Conservation (phyloP, 2,888 invertebrate species). For the Hydropsyche betteni region DNA sequence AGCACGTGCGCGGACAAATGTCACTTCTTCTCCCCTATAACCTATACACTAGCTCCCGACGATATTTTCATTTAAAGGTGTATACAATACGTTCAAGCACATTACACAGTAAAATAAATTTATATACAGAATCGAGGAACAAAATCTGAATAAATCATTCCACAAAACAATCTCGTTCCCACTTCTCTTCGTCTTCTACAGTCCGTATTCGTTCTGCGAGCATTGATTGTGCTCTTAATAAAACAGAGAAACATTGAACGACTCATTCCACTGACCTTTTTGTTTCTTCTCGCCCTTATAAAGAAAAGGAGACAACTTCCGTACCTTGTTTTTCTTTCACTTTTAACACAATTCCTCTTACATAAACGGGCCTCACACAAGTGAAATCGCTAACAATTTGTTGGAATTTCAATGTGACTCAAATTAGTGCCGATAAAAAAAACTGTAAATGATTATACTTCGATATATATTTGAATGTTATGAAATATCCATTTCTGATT, state of each 20-base stretch:
- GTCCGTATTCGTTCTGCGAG: neutral
- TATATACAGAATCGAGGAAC: neutral
- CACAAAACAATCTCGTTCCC: neutral
- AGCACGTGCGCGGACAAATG: constrained; percentile 28
- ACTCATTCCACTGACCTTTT: neutral
- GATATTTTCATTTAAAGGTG: no score
- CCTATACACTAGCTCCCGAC: neutral
- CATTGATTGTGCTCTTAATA: constrained; percentile 33
- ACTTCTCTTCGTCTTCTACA: neutral
- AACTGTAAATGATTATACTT: no score
- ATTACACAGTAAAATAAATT: neutral
- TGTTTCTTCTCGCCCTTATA: no score
- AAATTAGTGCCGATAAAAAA: no score
- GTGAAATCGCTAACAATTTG: no score
- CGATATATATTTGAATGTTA: no score
- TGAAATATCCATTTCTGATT: no score
- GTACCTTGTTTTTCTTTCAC: no score
- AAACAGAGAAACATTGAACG: constrained; percentile 1
- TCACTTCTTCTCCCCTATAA: constrained; percentile 14
- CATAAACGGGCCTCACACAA: no score
- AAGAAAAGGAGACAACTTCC: no score
- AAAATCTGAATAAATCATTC: constrained; percentile 37
- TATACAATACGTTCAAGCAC: neutral
- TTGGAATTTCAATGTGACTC: no score
- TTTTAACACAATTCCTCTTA: no score